Conservation (phyloP, 2,797 vertebrate species). For the Anniella stebbinsi region DNA sequence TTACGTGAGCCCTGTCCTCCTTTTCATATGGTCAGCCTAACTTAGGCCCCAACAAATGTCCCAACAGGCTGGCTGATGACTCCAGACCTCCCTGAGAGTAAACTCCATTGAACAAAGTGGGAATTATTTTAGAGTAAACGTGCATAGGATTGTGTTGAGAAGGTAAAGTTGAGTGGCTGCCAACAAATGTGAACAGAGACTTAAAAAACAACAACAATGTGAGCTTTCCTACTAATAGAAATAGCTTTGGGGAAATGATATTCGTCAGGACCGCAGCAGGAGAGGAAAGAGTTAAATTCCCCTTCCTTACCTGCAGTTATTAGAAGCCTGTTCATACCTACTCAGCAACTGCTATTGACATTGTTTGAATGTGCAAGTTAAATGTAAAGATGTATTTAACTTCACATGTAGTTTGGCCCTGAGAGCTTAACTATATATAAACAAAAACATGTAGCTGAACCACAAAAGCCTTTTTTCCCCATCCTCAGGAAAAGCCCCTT, state of each 20-base stretch:
- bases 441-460: neutral
- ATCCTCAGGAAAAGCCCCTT: neutral
- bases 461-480: neutral
- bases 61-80: too few species aligned
- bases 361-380: neutral
- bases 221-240: neutral
- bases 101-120: too few species aligned
- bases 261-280: neutral
- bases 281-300: too few species aligned
- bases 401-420: too few species aligned
- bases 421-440: neutral
- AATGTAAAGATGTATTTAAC: constrained; percentile 11
- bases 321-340: too few species aligned
- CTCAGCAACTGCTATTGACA: neutral
- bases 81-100: too few species aligned
- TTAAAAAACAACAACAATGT: neutral
- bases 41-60: neutral
- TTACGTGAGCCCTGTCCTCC: too few species aligned
- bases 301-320: too few species aligned
- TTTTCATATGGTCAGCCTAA: too few species aligned
- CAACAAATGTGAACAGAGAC: neutral
- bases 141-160: neutral
- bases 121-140: too few species aligned
- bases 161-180: neutral
- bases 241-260: neutral